These are phyloP conservation scores for Macrostomum cliftonense DNA, from an alignment of 2,888 invertebrate species.

Conservation along the genomic window DNA sequence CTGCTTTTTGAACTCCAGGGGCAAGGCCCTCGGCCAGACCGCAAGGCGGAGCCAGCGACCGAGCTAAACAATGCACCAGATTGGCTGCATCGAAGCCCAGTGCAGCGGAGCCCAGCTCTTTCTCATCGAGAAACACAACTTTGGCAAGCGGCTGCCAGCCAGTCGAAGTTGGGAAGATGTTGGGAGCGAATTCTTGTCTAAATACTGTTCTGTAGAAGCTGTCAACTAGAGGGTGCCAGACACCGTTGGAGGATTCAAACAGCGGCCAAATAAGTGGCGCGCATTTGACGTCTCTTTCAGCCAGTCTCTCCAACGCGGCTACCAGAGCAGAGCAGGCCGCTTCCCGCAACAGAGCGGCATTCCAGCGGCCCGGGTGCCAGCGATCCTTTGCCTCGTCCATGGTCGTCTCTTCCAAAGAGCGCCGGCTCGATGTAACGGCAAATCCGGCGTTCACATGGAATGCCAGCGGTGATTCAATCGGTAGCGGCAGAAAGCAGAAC, in stretches of 20 bases:
- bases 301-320: not conserved
- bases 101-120: too few relatives aligned
- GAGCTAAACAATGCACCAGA: too few relatives aligned
- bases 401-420: constrained; percentile 17
- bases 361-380: constrained; percentile 16
- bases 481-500: constrained; percentile 27
- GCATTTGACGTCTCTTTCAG: not conserved
- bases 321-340: constrained; percentile 9
- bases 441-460: constrained; percentile 28
- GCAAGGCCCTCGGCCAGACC: too few relatives aligned
- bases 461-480: constrained; percentile 19
- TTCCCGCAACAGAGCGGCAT: constrained; percentile 16
- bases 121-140: too few relatives aligned
- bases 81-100: too few relatives aligned
- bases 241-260: not conserved
- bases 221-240: not conserved
- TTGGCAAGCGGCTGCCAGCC: too few relatives aligned
- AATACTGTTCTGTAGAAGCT: too few relatives aligned
- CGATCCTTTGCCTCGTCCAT: constrained; percentile 19
- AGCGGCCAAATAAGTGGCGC: too few relatives aligned
- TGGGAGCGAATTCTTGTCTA: too few relatives aligned
- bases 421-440: constrained; percentile 21
- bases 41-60: too few relatives aligned
- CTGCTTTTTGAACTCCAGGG: too few relatives aligned
- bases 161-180: too few relatives aligned